Base-by-base conservation (phyloP, 2,113 vertebrate genomes). In the Rhinolophus sinicus region DNA sequence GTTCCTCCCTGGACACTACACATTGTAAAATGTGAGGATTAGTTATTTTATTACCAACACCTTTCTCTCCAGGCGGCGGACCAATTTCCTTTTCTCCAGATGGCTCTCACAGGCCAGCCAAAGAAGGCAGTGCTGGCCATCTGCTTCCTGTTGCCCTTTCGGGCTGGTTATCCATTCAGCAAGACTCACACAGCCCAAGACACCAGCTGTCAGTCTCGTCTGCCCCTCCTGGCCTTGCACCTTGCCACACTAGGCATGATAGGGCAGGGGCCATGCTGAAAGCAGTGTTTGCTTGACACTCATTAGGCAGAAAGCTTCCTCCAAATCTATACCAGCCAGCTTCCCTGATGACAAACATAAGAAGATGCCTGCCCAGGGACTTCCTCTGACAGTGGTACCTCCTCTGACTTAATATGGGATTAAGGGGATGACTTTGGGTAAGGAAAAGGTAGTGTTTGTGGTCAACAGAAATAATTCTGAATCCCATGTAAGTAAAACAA, bases 81-180 rank as follows among this genome's bases (percentile, higher is more conserved):
- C 58, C 94, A 94, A 89, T 97, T 97, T 97, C 86, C 96, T 89
- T 86, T 96, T 67, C 78, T 97, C 94, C 97, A 97, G 96, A 98
- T 98, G 97, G 97, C 78, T 94, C 50, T 94, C 52, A 38, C 58
- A 60, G 38, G 64, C 88, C 92, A 80, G 94, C 90, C 96, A 97
- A 84, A 95, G 95, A 76, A 75, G 84, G 67, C 77, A 62, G 50
- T 73, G 82, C 76, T 75, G 80, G 50, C 97, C 95, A 96, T 97
- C 97, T 98, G 97, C 91, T 97, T 96, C 94, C 88, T 76, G 90
- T 93, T 97, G 96, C 73, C 88, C 70, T 86, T 93, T 92, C 94
- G 96, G 91, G 95, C 88, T 95, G 94, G 85, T 85, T 87, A 54
- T 69, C 15, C 50, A 40, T 67, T 93, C 90, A 70, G 50, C 56